Evolutionary conservation across 2,797 vertebrate species (phyloP).

Genomic region (Leptodactylus fallax): DNA sequence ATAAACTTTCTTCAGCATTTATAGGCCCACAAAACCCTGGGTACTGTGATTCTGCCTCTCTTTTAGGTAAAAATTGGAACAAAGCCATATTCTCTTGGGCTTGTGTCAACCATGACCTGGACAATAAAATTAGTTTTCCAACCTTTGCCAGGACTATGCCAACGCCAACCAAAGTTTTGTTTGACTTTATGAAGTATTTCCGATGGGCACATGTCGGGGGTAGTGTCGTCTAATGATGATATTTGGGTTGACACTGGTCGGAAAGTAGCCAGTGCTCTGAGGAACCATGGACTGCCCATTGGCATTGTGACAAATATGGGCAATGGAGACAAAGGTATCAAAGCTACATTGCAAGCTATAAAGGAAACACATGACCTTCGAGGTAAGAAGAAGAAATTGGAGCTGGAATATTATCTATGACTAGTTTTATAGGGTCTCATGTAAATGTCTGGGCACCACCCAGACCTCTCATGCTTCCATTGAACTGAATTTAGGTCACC

Average conservation of each 20-base stretch:
- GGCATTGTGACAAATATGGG: constrained; percentile 77
- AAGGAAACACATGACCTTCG: constrained; percentile 76
- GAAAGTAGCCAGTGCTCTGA: constrained; percentile 80
- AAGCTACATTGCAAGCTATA: constrained; percentile 78
- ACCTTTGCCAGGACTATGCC: constrained; percentile 82
- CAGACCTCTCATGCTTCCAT: background rate
- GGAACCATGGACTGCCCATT: constrained; percentile 79
- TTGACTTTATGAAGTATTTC: constrained; percentile 85
- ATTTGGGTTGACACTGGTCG: constrained; percentile 85
- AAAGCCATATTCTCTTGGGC: constrained; percentile 90
- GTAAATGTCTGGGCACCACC: background rate
- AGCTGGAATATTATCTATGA: background rate
- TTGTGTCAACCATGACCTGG: constrained; percentile 83
- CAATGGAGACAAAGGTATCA: constrained; percentile 77
- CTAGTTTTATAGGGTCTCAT: background rate
- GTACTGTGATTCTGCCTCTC: constrained; percentile 85
- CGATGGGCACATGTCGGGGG: constrained; percentile 85
- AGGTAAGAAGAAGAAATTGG: constrained; percentile 75
- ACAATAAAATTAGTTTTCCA: constrained; percentile 75
- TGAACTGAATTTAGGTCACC: too few relatives aligned
- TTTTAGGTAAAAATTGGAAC: constrained; percentile 87
- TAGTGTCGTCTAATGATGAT: constrained; percentile 84
- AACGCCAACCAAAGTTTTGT: constrained; percentile 79
- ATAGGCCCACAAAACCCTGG: constrained; percentile 86
- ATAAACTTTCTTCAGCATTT: constrained; percentile 81